Evolutionary conservation across 2,113 vertebrate species (phyloP).

Genomic region (Stomatorhinus ivindoensis): DNA sequence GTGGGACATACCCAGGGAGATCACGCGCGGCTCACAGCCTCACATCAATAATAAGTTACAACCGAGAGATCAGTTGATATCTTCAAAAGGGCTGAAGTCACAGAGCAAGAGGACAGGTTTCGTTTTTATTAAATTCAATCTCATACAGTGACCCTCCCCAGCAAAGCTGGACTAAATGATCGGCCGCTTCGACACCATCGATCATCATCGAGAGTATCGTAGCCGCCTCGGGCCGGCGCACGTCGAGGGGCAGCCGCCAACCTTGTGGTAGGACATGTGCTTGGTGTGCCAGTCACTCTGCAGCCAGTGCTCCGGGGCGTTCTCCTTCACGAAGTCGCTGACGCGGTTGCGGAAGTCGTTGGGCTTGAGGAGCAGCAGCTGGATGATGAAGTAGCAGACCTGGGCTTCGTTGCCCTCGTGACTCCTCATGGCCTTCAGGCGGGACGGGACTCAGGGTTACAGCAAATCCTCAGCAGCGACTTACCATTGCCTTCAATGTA

Average conservation of each 20-base stretch:
- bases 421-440: conserved; percentile 87
- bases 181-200: not conserved
- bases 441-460: not conserved
- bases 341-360: conserved; percentile 97
- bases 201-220: not conserved
- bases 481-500: not conserved
- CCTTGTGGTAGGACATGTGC: conserved; percentile 98
- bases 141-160: not conserved
- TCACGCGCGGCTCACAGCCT: not conserved
- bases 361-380: conserved; percentile 90
- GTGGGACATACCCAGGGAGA: conserved; percentile 9
- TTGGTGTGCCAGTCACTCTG: conserved; percentile 99
- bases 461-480: not conserved
- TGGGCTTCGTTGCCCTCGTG: conserved; percentile 98
- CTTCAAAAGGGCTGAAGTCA: not conserved
- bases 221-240: not conserved
- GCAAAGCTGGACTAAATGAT: not conserved
- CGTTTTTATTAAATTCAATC: not conserved
- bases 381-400: conserved; percentile 98
- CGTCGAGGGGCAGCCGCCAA: not conserved
- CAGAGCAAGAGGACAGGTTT: not conserved
- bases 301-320: conserved; percentile 96
- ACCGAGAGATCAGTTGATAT: not conserved
- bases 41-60: not conserved
- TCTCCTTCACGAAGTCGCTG: conserved; percentile 97